Conservation (phyloP, 2,888 invertebrate species). For the Troides oblongomaculatus region DNA sequence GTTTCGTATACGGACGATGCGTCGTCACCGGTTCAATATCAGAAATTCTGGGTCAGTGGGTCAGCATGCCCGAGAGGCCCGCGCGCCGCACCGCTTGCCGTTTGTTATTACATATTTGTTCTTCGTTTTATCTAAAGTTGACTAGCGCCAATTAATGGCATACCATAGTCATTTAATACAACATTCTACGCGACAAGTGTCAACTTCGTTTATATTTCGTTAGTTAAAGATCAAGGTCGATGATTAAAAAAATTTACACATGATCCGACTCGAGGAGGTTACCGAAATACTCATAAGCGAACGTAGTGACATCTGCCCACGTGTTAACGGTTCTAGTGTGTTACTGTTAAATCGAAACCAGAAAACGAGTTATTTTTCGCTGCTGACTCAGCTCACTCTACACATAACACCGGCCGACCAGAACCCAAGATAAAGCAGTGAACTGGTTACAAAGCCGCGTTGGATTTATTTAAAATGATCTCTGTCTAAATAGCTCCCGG, state of each 20-base stretch:
- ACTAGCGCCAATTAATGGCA: slow-evolving; percentile 29
- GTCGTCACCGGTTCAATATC: slow-evolving; percentile 76
- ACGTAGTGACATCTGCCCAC: slow-evolving; percentile 58
- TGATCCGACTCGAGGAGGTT: slow-evolving; percentile 12
- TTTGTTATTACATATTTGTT: slow-evolving; percentile 52
- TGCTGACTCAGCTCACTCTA: slow-evolving; percentile 51
- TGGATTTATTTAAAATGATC: slow-evolving; percentile 19
- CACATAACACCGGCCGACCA: slow-evolving; percentile 44
- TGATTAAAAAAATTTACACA: slow-evolving; percentile 21
- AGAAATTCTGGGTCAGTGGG: slow-evolving; percentile 78
- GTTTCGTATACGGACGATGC: slow-evolving; percentile 70
- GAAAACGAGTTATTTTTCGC: slow-evolving; percentile 67
- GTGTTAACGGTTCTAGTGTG: slow-evolving; percentile 63
- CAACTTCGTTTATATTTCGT: slow-evolving; percentile 9
- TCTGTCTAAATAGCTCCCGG: slow-evolving; percentile 3
- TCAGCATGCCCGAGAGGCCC: slow-evolving; percentile 64
- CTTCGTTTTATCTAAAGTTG: slow-evolving; percentile 53
- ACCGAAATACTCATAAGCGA: slow-evolving; percentile 21
- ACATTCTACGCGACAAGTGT: neutral
- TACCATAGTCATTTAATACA: neutral
- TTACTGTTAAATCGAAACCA: slow-evolving; percentile 63
- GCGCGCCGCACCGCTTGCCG: slow-evolving; percentile 47
- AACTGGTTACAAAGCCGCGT: slow-evolving; percentile 38
- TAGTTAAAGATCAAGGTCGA: slow-evolving; percentile 24
- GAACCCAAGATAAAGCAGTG: slow-evolving; percentile 37